Conservation (phyloP, 2,113 vertebrate species). For the Martes martes region DNA sequence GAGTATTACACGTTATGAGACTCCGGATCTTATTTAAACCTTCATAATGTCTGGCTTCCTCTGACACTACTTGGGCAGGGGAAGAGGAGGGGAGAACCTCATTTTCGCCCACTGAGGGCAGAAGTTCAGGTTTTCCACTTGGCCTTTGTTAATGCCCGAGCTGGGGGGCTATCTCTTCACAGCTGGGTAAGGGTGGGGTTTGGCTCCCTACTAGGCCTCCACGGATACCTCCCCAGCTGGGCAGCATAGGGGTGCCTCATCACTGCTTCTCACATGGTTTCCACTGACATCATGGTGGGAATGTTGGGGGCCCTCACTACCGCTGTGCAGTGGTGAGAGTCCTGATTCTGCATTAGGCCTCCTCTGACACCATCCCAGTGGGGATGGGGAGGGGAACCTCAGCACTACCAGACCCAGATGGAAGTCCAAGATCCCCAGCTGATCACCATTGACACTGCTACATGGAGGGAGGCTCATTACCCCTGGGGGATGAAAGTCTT, state of each 20-base stretch:
- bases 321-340: too few species aligned
- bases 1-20: neutral
- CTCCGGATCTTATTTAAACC: neutral
- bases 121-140: neutral
- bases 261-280: neutral
- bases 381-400: accelerated
- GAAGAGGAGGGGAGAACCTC: neutral
- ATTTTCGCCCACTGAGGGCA: neutral
- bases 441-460: neutral
- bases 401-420: too few species aligned
- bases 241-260: neutral
- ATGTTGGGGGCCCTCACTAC: neutral
- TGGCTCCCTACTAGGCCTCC: neutral
- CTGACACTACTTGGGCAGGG: neutral
- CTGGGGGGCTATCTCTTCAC: neutral
- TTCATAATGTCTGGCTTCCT: neutral
- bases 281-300: neutral
- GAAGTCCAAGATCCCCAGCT: neutral
- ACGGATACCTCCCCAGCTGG: neutral
- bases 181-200: neutral
- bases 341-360: neutral
- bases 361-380: neutral
- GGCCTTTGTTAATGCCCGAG: neutral
- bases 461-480: neutral
- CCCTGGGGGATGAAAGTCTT: neutral